phyloP scores from a whole-genome alignment of 1,140 invertebrate genomes.

The Sitophilus oryzae region DNA sequence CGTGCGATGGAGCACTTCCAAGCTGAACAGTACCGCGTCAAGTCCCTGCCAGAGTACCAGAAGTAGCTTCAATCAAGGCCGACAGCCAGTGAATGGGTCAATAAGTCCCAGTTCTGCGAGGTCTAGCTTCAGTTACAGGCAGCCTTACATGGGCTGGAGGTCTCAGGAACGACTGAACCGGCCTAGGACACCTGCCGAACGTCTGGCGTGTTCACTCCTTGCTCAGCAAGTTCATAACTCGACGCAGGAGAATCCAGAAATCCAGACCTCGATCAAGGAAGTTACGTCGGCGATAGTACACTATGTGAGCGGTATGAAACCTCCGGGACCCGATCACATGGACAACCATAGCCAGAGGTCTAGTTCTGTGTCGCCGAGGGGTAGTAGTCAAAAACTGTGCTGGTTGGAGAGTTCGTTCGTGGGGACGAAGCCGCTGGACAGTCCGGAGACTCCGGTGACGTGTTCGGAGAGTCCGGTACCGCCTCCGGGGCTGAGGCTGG shows the following conservation, averaged over 20 bases:
- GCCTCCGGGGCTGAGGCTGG: slow-evolving; percentile 46
- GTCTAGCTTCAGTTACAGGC: slow-evolving; percentile 59
- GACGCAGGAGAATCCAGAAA: slow-evolving; percentile 61
- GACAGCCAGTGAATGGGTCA: slow-evolving; percentile 41
- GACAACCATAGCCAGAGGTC: slow-evolving; percentile 33
- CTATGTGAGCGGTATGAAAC: slow-evolving; percentile 75
- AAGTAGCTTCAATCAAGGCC: slow-evolving; percentile 53
- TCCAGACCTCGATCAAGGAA: slow-evolving; percentile 84
- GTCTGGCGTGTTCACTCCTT: slow-evolving; percentile 60
- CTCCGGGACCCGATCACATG: slow-evolving; percentile 40
- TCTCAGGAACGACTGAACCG: slow-evolving; percentile 75
- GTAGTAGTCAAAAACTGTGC: slow-evolving; percentile 58
- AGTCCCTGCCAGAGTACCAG: slow-evolving; percentile 59
- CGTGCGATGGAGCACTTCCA: slow-evolving; percentile 78
- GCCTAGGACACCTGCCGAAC: slow-evolving; percentile 76
- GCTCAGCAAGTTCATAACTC: slow-evolving; percentile 42
- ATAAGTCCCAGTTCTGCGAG: slow-evolving; percentile 47
- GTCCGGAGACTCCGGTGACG: slow-evolving; percentile 71
- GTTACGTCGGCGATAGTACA: slow-evolving; percentile 90
- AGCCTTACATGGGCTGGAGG: slow-evolving; percentile 84
- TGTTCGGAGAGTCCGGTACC: slow-evolving; percentile 44
- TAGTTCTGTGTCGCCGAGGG: slow-evolving; percentile 42
- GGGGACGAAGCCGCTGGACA: slow-evolving; percentile 73
- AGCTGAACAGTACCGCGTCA: slow-evolving; percentile 69
- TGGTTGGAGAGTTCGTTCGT: slow-evolving; percentile 91